Evolutionary conservation across 2,888 invertebrate species (phyloP).

Genomic region (Cryptocephalus moraei): DNA sequence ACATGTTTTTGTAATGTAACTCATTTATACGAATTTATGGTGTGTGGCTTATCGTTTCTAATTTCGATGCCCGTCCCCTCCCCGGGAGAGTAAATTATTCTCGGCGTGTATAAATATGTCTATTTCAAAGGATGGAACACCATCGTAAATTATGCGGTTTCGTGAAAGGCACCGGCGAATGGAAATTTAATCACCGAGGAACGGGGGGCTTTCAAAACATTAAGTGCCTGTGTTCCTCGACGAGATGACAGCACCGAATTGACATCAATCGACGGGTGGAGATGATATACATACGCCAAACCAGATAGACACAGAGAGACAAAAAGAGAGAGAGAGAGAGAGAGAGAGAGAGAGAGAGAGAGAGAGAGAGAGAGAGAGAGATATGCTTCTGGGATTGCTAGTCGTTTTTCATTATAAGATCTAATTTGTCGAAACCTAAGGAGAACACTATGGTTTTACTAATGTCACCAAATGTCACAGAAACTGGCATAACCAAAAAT

Average conservation of each 20-base stretch:
- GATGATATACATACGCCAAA: too few relatives aligned
- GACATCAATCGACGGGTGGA: too few relatives aligned
- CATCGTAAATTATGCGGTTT: slow-evolving; percentile 24
- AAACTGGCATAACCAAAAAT: too few relatives aligned
- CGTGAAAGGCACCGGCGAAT: slow-evolving; percentile 20
- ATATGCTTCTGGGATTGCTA: too few relatives aligned
- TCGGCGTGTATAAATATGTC: slow-evolving; percentile 23
- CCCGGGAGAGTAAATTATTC: slow-evolving; percentile 19
- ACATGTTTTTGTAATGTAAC: slow-evolving; percentile 34
- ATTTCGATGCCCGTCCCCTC: slow-evolving; percentile 26
- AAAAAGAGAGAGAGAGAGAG: too few relatives aligned
- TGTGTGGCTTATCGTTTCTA: slow-evolving; percentile 32
- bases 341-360: too few relatives aligned
- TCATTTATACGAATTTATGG: slow-evolving; percentile 36
- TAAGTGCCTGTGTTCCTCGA: neutral
- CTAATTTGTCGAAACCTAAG: too few relatives aligned
- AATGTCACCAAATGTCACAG: too few relatives aligned
- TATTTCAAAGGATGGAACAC: slow-evolving; percentile 22
- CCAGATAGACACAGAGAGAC: too few relatives aligned
- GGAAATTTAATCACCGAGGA: neutral
- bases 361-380: too few relatives aligned
- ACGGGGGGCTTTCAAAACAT: neutral
- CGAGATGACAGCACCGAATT: neutral
- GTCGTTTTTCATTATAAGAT: too few relatives aligned
- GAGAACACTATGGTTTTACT: too few relatives aligned